Percentiles rank a stretch among this genome's conserved stretches.
phyloP scores from a whole-genome alignment of 2,888 invertebrate species.

The Epinotia brunnichana region DNA sequence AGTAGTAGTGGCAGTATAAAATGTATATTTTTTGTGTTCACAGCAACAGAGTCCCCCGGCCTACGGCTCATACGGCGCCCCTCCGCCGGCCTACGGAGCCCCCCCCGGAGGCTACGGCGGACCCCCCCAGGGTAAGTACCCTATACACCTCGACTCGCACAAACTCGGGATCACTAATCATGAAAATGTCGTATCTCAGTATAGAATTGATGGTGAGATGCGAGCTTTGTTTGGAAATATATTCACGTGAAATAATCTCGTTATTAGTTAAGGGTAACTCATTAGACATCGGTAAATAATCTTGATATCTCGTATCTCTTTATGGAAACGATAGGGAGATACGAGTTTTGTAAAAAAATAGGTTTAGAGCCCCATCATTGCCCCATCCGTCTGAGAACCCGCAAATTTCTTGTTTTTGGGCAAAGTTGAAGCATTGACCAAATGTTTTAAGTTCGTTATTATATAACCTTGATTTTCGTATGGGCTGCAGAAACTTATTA shows the following conservation, averaged over 20 bases:
- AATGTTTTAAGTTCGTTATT: neutral
- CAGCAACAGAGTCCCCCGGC: conserved; percentile 65
- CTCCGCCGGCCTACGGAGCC: conserved; percentile 75
- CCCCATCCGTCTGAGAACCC: neutral
- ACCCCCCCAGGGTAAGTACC: conserved; percentile 66
- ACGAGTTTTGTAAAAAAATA: too few species aligned
- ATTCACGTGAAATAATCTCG: neutral
- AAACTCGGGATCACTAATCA: too few species aligned
- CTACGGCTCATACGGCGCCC: conserved; percentile 71
- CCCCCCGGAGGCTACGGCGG: conserved; percentile 73
- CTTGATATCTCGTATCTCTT: too few species aligned
- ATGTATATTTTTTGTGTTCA: conserved; percentile 43
- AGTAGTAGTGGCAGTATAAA: neutral
- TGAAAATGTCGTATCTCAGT: neutral
- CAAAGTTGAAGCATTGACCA: neutral
- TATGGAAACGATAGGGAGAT: too few species aligned
- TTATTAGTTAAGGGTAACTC: too few species aligned
- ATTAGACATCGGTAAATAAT: too few species aligned
- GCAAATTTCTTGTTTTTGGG: neutral
- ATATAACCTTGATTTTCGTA: too few species aligned
- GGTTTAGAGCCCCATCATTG: too few species aligned
- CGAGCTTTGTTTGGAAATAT: neutral
- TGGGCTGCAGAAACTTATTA: neutral
- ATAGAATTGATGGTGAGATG: neutral
- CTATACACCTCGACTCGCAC: too few species aligned